Conservation (phyloP, 2,113 vertebrate genomes). For the Eulacestoma nigropectus region DNA sequence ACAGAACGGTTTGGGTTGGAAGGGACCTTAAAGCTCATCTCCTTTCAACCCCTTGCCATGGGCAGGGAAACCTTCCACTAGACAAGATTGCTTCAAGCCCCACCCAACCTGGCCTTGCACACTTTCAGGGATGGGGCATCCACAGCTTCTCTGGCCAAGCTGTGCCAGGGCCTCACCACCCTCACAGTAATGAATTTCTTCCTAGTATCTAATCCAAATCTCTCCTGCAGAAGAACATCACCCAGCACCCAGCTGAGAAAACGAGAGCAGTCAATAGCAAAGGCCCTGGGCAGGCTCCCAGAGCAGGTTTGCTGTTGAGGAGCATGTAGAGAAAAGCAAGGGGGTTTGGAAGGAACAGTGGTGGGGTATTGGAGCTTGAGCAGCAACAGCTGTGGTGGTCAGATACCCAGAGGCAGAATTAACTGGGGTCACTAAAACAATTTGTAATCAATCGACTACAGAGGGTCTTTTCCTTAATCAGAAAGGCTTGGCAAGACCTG, state of each 20-base stretch:
- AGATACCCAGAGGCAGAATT: neutral
- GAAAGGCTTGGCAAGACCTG: neutral
- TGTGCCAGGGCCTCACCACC: neutral
- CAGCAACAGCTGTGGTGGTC: neutral
- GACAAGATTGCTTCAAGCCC: neutral
- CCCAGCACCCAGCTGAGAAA: neutral
- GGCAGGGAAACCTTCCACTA: neutral
- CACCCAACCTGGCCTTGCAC: too few relatives aligned
- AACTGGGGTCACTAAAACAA: neutral
- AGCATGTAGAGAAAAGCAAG: neutral
- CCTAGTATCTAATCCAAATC: neutral
- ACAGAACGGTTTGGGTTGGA: neutral
- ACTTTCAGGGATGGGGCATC: too few relatives aligned
- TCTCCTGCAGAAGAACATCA: neutral
- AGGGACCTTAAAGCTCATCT: neutral
- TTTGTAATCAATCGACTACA: neutral
- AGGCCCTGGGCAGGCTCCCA: neutral
- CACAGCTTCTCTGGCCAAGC: neutral
- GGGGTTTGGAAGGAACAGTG: neutral
- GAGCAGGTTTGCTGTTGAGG: neutral
- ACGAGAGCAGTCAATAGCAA: fast-evolving
- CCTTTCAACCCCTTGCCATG: too few relatives aligned
- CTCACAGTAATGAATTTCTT: neutral
- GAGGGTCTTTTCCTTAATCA: neutral
- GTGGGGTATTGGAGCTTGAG: neutral